Evolutionary conservation across 2,113 vertebrate genomes (phyloP), one percentile per base, ranked within the genome.

Genomic region (Rousettus leschenaultii): DNA sequence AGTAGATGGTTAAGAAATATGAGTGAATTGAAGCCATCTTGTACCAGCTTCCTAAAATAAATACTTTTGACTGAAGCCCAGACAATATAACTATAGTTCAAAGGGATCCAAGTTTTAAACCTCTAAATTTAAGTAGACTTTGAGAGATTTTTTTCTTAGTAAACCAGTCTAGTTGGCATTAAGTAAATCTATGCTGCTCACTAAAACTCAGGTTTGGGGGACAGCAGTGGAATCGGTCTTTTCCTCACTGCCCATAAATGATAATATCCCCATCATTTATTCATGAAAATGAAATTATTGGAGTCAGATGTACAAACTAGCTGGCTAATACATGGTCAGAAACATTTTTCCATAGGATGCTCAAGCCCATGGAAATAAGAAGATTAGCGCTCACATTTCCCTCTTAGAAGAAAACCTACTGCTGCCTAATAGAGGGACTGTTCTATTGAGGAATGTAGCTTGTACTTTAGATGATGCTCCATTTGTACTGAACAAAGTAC

Each of bases 301-400:
- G 87, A n/a, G 73, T 86, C 86, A 88, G 89, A 94, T 74, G 73
- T 61, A 86, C 74, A 94, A 63, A 96, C 30, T 91, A 71, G 55
- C 30, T 91, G 74, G 55, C 48, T 82, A 86, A 75, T 89, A 74
- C 38, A 84, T 97, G 61, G 75, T 75, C 59, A 90, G 93, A 97
- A 98, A 96, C 3, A 19, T 98, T 97, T 97, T 97, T 89, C 94
- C 95, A 80, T 94, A 99, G 99, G 99, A 99, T 73, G 97, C 98
- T 38, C 98, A 98, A 97, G 95, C 96, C 91, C 98, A 98, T 2
- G 99, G 99, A 94, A 94, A 96, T 71, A 99, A 99, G 98, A 98
- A 78, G 94, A 98, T 98, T 95, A 98, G 99, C 86, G 98, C 99
- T 3, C 98, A 98, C n/a, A 98, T 99, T 73, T 98, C 98, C 94